Percentiles rank a stretch among this genome's conserved stretches.
Conservation (phyloP, 1,140 invertebrate species). For the Calycopis cecrops region DNA sequence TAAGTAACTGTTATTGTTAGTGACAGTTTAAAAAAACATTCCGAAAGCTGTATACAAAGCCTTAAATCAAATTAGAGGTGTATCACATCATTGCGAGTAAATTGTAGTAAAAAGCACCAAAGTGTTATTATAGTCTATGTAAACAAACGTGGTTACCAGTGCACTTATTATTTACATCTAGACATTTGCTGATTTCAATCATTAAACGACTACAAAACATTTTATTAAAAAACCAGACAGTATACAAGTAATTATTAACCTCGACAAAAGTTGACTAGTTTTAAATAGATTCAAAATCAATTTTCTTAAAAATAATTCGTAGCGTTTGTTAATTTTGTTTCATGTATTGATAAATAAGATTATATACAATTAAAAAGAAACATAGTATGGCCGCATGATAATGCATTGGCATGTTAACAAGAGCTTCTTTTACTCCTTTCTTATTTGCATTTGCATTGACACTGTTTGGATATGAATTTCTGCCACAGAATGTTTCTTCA, state of each 20-base stretch:
- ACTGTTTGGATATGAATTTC: constrained; percentile 47
- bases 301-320: constrained; percentile 22
- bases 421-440: constrained; percentile 45
- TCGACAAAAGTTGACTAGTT: constrained; percentile 31
- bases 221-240: neutral
- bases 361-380: constrained; percentile 72
- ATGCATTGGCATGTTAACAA: constrained; percentile 70
- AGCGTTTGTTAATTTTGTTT: constrained; percentile 53
- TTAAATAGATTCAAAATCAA: constrained; percentile 25
- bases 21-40: constrained; percentile 64
- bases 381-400: constrained; percentile 71
- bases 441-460: constrained; percentile 42
- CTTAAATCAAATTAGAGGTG: constrained; percentile 54
- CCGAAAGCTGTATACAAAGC: constrained; percentile 73
- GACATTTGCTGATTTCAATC: constrained; percentile 1
- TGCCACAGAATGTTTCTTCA: constrained; percentile 25
- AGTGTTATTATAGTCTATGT: constrained; percentile 39
- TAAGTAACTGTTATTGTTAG: constrained; percentile 58
- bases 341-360: constrained; percentile 69
- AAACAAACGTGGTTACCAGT: constrained; percentile 18
- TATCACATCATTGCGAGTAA: constrained; percentile 55
- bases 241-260: constrained; percentile 5
- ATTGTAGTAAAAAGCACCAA: constrained; percentile 56
- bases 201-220: neutral
- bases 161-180: constrained; percentile 28